A percentile compares a stretch with the other conserved stretches of the same genome.
phyloP scores from a whole-genome alignment of 2,113 vertebrate genomes.

The Brienomyrus brachyistius region DNA sequence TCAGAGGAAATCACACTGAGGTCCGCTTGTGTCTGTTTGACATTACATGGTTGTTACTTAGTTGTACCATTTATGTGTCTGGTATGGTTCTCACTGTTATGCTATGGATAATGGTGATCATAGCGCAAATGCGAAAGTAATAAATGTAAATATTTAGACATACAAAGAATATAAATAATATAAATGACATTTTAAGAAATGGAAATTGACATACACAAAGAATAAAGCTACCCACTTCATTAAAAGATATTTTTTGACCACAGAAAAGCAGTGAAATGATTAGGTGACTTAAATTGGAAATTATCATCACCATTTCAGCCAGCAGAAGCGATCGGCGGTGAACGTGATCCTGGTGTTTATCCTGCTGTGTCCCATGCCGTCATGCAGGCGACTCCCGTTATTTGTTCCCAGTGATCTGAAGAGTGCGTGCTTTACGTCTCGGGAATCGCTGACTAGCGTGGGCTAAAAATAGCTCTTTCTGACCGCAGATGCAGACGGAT shows the following conservation, averaged over 20 bases:
- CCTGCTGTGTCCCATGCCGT: not conserved
- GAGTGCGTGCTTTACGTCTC: not conserved
- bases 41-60: not conserved
- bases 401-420: not conserved
- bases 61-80: not conserved
- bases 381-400: not conserved
- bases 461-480: conserved; percentile 3
- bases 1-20: not conserved
- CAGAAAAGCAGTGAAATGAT: not conserved
- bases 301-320: not conserved
- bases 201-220: not conserved
- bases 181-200: not conserved
- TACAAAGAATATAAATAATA: not conserved
- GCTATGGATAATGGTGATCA: not conserved
- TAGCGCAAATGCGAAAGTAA: not conserved
- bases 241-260: not conserved
- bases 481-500: not conserved
- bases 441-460: not conserved
- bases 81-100: not conserved
- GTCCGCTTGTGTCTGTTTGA: not conserved
- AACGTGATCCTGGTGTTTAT: not conserved
- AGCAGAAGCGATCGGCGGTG: not conserved
- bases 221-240: not conserved
- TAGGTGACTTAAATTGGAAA: not conserved
- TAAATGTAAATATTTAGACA: not conserved